phyloP scores from a whole-genome alignment of 2,888 invertebrate species.

The Allophyes oxyacanthae region DNA sequence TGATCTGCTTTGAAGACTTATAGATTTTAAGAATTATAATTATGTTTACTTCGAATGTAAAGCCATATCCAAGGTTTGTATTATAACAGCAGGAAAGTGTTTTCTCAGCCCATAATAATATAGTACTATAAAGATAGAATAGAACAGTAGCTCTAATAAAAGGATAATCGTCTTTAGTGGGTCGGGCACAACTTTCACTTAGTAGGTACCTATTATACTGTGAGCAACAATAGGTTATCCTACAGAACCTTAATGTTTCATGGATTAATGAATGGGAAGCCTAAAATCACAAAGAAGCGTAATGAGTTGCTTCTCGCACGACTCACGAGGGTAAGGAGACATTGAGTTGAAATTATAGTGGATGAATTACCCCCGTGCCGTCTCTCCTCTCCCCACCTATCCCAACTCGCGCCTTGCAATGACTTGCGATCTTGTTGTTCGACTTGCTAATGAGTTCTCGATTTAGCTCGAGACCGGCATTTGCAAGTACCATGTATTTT shows the following conservation, averaged over 20 bases:
- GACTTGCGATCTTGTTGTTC: slow-evolving; percentile 82
- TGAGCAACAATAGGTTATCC: slow-evolving; percentile 51
- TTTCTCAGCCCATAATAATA: slow-evolving; percentile 40
- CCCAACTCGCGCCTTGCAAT: slow-evolving; percentile 64
- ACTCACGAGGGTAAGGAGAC: slow-evolving; percentile 59
- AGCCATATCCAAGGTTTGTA: slow-evolving; percentile 6
- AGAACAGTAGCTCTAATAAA: slow-evolving; percentile 38
- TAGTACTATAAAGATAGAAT: slow-evolving; percentile 48
- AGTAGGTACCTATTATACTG: slow-evolving; percentile 32
- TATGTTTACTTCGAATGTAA: background rate
- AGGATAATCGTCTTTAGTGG: slow-evolving; percentile 47
- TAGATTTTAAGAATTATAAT: background rate
- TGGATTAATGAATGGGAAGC: slow-evolving; percentile 68
- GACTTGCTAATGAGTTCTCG: slow-evolving; percentile 84
- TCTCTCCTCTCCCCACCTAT: slow-evolving; percentile 28
- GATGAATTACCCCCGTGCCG: slow-evolving; percentile 59
- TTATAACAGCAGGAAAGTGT: slow-evolving; percentile 43
- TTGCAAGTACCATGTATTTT: slow-evolving; percentile 72
- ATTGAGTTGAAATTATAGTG: slow-evolving; percentile 63
- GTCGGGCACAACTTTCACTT: slow-evolving; percentile 29
- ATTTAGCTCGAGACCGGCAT: slow-evolving; percentile 71
- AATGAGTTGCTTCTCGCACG: slow-evolving; percentile 67
- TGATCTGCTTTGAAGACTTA: background rate
- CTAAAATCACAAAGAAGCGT: slow-evolving; percentile 69
- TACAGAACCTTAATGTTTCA: slow-evolving; percentile 53